A percentile compares a stretch with the other conserved stretches of the same genome.
Evolutionary conservation across 2,113 vertebrate genomes (phyloP).

Genomic region (Rhea pennata): DNA sequence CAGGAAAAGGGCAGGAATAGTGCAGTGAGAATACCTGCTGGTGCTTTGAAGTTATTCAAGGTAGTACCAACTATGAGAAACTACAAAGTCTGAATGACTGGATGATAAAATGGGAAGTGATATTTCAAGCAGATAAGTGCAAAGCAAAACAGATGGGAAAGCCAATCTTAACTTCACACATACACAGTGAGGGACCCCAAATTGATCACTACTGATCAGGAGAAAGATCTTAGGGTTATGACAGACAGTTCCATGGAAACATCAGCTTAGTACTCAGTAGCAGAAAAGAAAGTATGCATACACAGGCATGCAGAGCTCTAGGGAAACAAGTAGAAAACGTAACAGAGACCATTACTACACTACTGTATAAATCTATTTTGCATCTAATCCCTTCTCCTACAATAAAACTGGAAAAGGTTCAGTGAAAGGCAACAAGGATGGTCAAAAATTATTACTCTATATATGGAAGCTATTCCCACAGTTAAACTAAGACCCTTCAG

Average conservation of each 20-base stretch:
- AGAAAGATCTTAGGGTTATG: background rate
- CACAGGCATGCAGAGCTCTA: background rate
- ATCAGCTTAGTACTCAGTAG: background rate
- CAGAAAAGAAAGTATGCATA: background rate
- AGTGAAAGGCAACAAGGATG: background rate
- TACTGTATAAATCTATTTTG: background rate
- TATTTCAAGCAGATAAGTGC: background rate
- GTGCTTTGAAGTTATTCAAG: background rate
- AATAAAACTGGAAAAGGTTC: background rate
- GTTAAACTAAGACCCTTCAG: background rate
- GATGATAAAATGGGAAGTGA: background rate
- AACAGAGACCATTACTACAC: background rate
- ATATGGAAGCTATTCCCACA: background rate
- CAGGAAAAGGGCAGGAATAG: background rate
- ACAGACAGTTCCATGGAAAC: background rate
- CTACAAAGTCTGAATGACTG: background rate
- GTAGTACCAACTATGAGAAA: background rate
- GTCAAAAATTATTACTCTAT: background rate
- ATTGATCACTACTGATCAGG: background rate
- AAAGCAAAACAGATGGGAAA: background rate
- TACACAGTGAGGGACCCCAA: background rate
- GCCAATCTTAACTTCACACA: background rate
- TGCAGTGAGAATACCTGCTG: background rate
- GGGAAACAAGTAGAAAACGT: background rate
- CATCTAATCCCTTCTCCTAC: background rate